Evolutionary conservation across 2,113 vertebrate genomes (phyloP), one percentile per base, ranked within the genome.

Genomic region (Cheirogaleus medius): DNA sequence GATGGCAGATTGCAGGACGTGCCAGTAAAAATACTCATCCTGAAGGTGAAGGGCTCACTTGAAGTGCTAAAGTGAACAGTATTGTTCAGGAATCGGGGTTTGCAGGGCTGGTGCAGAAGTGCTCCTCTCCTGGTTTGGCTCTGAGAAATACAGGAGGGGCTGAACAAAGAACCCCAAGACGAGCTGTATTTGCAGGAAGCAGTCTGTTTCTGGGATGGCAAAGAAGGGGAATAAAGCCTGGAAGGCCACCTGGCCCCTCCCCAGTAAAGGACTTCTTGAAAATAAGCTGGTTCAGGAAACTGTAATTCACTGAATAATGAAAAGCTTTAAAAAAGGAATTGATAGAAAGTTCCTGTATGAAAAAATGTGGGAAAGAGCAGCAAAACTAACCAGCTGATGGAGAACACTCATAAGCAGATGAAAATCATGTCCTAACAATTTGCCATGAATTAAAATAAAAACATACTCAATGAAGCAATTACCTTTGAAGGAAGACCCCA

Each of bases 391-490:
- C 3, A 21, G 94, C 84, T 56, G 84, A 23, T 81, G 27, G 54
- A 82, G 47, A 82, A 78, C 14, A 49, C 37, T 82, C 14, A 2
- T 23, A 47, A 89, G 9, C 47, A 49, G 56, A 37, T 39, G 63
- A 94, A 85, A 86, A 76, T 17, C 32, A 47, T 8, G 29, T 77
- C 66, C 32, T 87, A 27, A 54, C 21, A 39, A 80, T 69, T 94
- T 76, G n/a, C 20, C 44, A 87, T 64, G 63, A 91, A 52, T 78
- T n/a, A 88, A 93, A 88, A 88, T 49, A 63, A 93, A 90, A 91
- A 73, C 42, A n/a, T 32, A 47, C 58, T 78, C 56, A 68, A 25
- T 11, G 37, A 91, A 80, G 76, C 11, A n/a, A 78, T 54, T 54
- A 54, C 47, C 21, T 54, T 23, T 95, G 68, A 83, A 86, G 25